phyloP scores from a whole-genome alignment of 2,113 vertebrate genomes.

The Chunga burmeisteri region DNA sequence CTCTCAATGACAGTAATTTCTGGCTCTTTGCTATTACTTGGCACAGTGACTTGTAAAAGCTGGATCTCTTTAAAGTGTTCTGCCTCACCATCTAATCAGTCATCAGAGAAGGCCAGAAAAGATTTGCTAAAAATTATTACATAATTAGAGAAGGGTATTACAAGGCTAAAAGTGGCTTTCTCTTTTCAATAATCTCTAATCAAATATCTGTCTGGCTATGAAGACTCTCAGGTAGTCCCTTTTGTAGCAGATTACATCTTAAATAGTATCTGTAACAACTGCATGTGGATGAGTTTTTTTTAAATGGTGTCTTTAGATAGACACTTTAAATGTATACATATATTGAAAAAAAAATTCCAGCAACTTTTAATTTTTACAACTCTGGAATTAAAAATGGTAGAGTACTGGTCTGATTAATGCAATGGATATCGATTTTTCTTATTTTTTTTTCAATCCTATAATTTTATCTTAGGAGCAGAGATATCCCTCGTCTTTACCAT shows the following conservation, averaged over 20 bases:
- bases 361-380: background rate
- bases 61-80: background rate
- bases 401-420: background rate
- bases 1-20: constrained; percentile 22
- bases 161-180: constrained; percentile 7
- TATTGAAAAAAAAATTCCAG: background rate
- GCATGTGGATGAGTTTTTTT: background rate
- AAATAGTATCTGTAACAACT: background rate
- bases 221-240: background rate
- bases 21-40: constrained; percentile 24
- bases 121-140: constrained; percentile 22
- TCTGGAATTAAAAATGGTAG: background rate
- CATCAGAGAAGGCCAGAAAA: background rate
- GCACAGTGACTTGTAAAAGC: background rate
- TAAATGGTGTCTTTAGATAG: background rate
- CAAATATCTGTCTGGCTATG: background rate
- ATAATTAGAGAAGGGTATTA: constrained; percentile 21
- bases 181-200: background rate
- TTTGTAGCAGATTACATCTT: background rate
- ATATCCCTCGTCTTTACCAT: background rate
- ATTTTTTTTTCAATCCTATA: background rate
- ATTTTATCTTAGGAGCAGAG: background rate
- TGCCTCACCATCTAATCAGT: constrained; percentile 7
- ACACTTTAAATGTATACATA: background rate
- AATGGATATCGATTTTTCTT: background rate